Evolutionary conservation across 2,888 invertebrate genomes (phyloP), one percentile per base, ranked within the genome.

Genomic region (Pseudoips prasinana): DNA sequence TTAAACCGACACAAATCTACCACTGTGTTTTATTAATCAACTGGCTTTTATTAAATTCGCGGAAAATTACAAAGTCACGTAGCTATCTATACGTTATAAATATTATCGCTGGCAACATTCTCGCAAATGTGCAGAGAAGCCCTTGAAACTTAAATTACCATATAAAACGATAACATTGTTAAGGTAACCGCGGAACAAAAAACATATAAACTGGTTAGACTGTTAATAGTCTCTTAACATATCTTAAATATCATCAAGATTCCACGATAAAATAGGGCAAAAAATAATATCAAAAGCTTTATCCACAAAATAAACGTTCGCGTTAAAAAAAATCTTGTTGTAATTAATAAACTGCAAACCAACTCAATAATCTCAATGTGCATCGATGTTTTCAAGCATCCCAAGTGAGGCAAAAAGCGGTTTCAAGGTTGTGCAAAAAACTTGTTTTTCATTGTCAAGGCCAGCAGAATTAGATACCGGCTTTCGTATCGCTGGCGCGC

Each of bases 391-490:
- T 66, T 64, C 58, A 54, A 54, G 45, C 45, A 34, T 32, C 42
- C 30, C 47, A 57, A 51, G 58, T 67, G 65, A 58, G 40, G 66
- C 66, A 72, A 67, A 74, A 66, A 74, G 64, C 62, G 64, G 51
- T 58, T 47, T 65, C 73, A 74, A 78, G 76, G 81, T 71, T 64
- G 54, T 61, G 73, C 70, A 57, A 71, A 76, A 74, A 75, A 76
- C 74, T 64, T 71, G 74, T 77, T 79, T 74, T 87, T 86, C 88
- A 89, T 71, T 88, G 88, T 66, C 89, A 89, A 89, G 89, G 89
- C 78, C 88, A 83, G 54, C 68, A 60, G 69, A 81, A 77, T 81
- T 80, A 82, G 84, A 86, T 82, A 86, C 78, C 74, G 73, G 67
- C 67, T 69, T 64, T 70, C 70, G 68, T 82, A 84, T 84, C 80